Base-by-base conservation (phyloP, 2,113 vertebrate genomes). In the Eurypyga helias region DNA sequence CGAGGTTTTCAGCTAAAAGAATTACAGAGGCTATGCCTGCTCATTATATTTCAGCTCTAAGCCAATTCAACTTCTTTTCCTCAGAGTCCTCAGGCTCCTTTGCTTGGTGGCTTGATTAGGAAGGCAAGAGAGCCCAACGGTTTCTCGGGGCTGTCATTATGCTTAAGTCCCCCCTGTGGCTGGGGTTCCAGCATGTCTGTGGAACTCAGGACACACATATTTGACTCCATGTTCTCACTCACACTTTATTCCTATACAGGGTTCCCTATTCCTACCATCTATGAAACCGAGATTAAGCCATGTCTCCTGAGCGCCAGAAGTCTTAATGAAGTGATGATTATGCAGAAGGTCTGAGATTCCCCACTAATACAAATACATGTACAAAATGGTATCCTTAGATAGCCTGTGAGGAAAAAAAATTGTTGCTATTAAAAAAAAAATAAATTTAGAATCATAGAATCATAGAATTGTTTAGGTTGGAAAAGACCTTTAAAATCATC, bases 31-130 rank as follows among this genome's bases (percentile, higher is more conserved):
- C 61, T 96, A 83, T 94, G 52, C 43, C 62, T 94, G 48, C 83
- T 96, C 82, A 83, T 95, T 97, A 94, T 83, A 90, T 93, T 93
- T 86, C 89, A 95, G 48, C 90, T 96, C 61, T 95, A 94, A 96
- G 85, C 87, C 84, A 93, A 89, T 89, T 93, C 72, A 93, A 64
- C 31, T 87, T 91, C 81, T 86, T 51, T 90, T 96, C 41, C 65
- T 89, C 29, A 12, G 67, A 87, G 80, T 96, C 87, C 79, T 94
- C 80, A 83, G 91, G 80, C 76, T 89, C 60, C 81, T 93, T 15
- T 90, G 75, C 77, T 95, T 79, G 49, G 60, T 64, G 65, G 46
- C 91, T 83, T 94, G 72, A 89, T 91, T 78, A 88, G 65, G 57
- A 84, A 2, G 4, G 69, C 70, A 82, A 84, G 66, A 57, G 61